A percentile compares a stretch with the other conserved stretches of the same genome.
Conservation (phyloP, 1,140 invertebrate genomes). For the Reticulitermes speratus region DNA sequence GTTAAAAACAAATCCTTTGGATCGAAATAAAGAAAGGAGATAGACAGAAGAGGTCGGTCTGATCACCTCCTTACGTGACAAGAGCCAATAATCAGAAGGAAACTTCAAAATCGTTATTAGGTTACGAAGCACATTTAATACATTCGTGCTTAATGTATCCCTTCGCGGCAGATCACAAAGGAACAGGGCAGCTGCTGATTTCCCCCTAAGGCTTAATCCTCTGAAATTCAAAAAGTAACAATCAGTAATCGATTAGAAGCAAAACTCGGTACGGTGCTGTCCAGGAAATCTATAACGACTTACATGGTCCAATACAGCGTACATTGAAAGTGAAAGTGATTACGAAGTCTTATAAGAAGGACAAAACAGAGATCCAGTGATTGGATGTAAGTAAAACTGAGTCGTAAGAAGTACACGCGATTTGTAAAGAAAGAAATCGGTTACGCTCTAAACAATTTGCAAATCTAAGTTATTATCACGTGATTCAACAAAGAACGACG, state of each 20-base stretch:
- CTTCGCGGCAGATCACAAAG: neutral
- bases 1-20: neutral
- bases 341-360: too few species aligned
- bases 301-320: too few species aligned
- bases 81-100: neutral
- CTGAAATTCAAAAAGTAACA: neutral
- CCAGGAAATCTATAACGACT: too few species aligned
- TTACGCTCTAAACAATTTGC: too few species aligned
- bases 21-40: neutral
- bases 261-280: neutral
- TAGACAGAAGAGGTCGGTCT: neutral
- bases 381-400: too few species aligned
- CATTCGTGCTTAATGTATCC: neutral
- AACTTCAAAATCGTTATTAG: neutral
- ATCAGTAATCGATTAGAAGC: neutral
- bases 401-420: too few species aligned
- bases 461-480: too few species aligned
- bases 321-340: too few species aligned
- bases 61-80: neutral
- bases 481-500: too few species aligned
- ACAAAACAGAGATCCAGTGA: too few species aligned
- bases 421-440: too few species aligned
- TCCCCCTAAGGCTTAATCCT: neutral
- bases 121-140: neutral
- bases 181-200: neutral